phyloP scores from a whole-genome alignment of 1,140 invertebrate species.

The Rhopalosiphum maidis region DNA sequence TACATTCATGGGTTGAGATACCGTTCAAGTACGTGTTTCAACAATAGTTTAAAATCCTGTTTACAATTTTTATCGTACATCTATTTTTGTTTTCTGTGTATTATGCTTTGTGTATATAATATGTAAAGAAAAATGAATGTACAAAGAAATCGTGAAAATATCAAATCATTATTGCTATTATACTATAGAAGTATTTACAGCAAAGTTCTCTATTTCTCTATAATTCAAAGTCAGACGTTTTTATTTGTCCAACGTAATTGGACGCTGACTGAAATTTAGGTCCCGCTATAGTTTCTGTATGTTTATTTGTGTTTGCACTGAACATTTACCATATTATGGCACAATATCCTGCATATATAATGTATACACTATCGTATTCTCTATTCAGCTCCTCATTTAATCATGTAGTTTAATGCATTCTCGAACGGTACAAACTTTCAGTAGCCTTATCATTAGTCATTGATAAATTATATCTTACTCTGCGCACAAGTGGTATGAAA shows the following conservation, averaged over 20 bases:
- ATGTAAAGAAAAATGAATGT: too few relatives aligned
- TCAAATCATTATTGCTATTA: neutral
- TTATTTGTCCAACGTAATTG: neutral
- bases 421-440: neutral
- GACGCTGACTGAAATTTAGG: neutral
- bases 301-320: neutral
- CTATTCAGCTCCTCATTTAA: neutral
- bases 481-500: neutral
- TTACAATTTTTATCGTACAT: neutral
- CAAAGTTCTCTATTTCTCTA: neutral
- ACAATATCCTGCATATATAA: neutral
- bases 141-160: neutral
- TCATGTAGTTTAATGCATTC: neutral
- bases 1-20: neutral
- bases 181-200: too few relatives aligned
- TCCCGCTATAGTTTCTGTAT: neutral
- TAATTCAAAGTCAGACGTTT: neutral
- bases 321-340: neutral
- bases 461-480: neutral
- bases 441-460: neutral
- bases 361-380: neutral
- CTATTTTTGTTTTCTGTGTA: neutral
- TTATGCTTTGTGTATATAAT: neutral
- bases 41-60: too few relatives aligned
- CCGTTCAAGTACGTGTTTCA: neutral